Conservation (phyloP, 2,888 invertebrate genomes). For the Trypoxylon attenuatum region DNA sequence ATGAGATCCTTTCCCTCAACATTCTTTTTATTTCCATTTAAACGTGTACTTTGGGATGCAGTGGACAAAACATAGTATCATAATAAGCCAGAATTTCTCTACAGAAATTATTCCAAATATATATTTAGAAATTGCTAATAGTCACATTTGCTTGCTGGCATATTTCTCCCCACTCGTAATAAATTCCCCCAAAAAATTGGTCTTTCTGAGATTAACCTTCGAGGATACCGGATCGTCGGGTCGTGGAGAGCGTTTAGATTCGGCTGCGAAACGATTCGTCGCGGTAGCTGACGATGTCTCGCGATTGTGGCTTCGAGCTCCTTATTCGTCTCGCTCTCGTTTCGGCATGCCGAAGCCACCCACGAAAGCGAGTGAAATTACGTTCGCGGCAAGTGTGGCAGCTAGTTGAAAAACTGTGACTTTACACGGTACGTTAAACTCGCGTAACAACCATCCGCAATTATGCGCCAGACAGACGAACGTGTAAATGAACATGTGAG, state of each 20-base stretch:
- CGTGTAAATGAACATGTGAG: slow-evolving; percentile 20
- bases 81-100: no score
- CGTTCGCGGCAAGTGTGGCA: slow-evolving; percentile 56
- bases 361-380: slow-evolving; percentile 56
- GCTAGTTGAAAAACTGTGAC: slow-evolving; percentile 63
- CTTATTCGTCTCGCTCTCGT: slow-evolving; percentile 22
- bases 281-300: slow-evolving; percentile 2
- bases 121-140: no score
- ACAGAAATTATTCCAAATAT: no score
- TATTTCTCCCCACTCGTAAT: no score
- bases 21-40: no score
- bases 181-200: neutral
- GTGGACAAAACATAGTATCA: no score
- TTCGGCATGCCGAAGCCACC: slow-evolving; percentile 21
- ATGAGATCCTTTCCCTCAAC: no score
- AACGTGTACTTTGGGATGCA: no score
- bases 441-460: slow-evolving; percentile 65
- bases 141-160: no score
- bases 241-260: neutral
- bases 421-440: slow-evolving; percentile 66
- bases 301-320: slow-evolving; percentile 8
- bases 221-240: neutral
- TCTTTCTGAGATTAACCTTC: no score
- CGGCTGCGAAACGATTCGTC: neutral
- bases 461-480: slow-evolving; percentile 53